phyloP scores from a whole-genome alignment of 2,888 invertebrate genomes.

The Sarcophaga caerulescens region DNA sequence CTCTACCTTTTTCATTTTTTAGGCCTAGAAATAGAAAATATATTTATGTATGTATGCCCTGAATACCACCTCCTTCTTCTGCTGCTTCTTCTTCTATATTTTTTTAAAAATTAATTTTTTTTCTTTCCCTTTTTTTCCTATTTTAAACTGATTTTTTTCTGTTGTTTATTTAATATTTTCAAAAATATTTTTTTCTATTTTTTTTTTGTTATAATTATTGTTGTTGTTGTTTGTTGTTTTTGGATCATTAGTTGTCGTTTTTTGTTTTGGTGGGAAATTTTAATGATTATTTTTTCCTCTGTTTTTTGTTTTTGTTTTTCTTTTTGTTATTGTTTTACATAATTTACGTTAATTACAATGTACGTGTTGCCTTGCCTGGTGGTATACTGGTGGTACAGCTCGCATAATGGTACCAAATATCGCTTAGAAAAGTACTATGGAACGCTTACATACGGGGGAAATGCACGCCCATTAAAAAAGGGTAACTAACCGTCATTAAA shows the following conservation, averaged over 20 bases:
- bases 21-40: background rate
- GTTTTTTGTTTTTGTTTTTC: slow-evolving; percentile 11
- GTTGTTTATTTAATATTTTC: background rate
- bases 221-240: too few species aligned
- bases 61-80: background rate
- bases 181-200: too few species aligned
- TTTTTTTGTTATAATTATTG: too few species aligned
- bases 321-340: slow-evolving; percentile 44
- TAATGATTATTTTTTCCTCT: slow-evolving; percentile 17
- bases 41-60: background rate
- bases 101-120: background rate
- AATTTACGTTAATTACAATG: slow-evolving; percentile 51
- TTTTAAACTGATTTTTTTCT: background rate
- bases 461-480: background rate
- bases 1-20: slow-evolving; percentile 13
- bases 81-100: background rate
- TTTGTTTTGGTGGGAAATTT: slow-evolving; percentile 37
- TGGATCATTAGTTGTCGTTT: background rate
- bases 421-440: background rate
- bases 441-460: background rate
- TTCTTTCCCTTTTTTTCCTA: background rate
- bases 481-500: background rate
- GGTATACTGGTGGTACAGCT: background rate
- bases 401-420: too few species aligned
- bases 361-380: background rate